Evolutionary conservation across 1,140 invertebrate genomes (phyloP).

Genomic region (Pseudomyrmex concolor): DNA sequence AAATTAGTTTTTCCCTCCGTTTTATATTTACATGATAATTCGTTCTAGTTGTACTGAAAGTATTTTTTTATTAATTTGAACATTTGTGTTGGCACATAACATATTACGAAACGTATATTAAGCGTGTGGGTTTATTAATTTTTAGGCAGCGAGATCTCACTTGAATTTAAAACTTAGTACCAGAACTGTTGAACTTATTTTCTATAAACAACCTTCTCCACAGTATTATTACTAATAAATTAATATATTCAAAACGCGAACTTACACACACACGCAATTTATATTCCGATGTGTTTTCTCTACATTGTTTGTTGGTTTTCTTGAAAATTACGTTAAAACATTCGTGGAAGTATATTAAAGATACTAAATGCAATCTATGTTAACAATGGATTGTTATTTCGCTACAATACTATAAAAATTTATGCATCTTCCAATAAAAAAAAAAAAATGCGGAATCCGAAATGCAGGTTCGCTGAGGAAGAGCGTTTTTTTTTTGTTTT

Average conservation of each 20-base stretch:
- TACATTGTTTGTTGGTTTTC: background rate
- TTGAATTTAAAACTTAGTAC: no score
- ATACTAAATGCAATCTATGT: background rate
- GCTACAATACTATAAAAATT: constrained; percentile 32
- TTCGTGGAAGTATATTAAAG: constrained; percentile 8
- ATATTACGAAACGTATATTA: constrained; percentile 20
- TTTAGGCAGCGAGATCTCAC: constrained; percentile 20
- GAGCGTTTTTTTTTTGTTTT: constrained; percentile 33
- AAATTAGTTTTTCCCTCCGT: constrained; percentile 26
- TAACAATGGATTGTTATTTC: constrained; percentile 14
- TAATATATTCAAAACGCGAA: background rate
- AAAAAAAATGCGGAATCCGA: constrained; percentile 11
- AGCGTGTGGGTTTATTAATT: constrained; percentile 26
- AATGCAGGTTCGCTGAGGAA: constrained; percentile 33
- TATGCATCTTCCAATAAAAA: constrained; percentile 6
- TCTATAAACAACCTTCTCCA: background rate
- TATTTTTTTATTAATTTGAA: constrained; percentile 25
- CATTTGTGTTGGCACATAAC: constrained; percentile 41
- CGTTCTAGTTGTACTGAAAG: constrained; percentile 15
- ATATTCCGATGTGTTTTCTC: background rate
- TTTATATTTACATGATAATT: background rate
- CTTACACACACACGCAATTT: background rate
- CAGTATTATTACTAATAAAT: constrained; percentile 19
- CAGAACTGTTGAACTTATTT: no score
- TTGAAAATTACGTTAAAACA: constrained; percentile 23